phyloP scores from a whole-genome alignment of 2,113 vertebrate genomes.

The Vimba vimba region DNA sequence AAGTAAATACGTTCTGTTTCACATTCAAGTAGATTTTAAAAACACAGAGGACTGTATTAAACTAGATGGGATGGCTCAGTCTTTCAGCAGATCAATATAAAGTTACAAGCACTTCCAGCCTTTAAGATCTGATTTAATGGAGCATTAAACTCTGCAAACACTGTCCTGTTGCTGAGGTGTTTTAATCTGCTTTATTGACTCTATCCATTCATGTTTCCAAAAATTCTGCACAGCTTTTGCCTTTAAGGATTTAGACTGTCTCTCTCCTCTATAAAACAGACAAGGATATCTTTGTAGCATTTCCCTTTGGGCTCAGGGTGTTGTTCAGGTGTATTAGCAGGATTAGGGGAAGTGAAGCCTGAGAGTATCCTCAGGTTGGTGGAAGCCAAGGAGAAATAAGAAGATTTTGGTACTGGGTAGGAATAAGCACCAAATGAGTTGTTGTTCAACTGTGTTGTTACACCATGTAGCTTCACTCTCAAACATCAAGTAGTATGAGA shows the following conservation, averaged over 20 bases:
- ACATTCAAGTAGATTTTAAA: not conserved
- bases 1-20: not conserved
- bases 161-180: constrained; percentile 7
- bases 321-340: constrained; percentile 16
- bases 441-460: not conserved
- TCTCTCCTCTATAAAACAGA: constrained; percentile 15
- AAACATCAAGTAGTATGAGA: not conserved
- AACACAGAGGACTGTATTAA: not conserved
- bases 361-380: not conserved
- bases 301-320: constrained; percentile 24
- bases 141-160: constrained; percentile 16
- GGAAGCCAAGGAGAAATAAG: constrained; percentile 6
- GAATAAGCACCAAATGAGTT: constrained; percentile 11
- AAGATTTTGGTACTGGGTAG: constrained; percentile 4
- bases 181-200: constrained; percentile 25
- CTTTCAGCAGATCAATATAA: constrained; percentile 4
- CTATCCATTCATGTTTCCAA: not conserved
- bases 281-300: constrained; percentile 19
- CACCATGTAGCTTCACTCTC: constrained; percentile 2
- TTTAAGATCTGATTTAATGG: constrained; percentile 5
- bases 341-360: constrained; percentile 21
- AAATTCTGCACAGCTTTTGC: not conserved
- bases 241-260: constrained; percentile 24
- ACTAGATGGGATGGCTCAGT: not conserved
- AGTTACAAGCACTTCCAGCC: not conserved